Conservation (phyloP, 2,113 vertebrate genomes). For the Thalassarche chlororhynchos region DNA sequence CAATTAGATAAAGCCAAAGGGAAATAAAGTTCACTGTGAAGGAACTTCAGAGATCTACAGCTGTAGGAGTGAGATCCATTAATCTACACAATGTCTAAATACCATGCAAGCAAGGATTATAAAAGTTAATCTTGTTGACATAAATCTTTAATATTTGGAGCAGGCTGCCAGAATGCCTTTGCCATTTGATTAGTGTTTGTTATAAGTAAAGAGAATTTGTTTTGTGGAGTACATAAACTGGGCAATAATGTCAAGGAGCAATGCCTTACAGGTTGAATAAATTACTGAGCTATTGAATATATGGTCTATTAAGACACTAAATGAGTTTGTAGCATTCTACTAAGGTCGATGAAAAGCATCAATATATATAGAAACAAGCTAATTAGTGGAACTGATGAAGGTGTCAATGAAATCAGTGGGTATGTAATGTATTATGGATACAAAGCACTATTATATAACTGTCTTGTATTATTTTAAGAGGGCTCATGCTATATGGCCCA, state of each 20-base stretch:
- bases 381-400: neutral
- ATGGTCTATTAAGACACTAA: conserved; percentile 6
- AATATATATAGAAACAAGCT: neutral
- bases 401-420: neutral
- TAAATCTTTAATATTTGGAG: conserved; percentile 40
- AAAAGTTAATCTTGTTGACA: conserved; percentile 26
- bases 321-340: neutral
- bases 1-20: conserved; percentile 4
- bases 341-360: neutral
- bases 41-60: neutral
- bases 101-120: neutral
- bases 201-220: neutral
- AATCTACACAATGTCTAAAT: conserved; percentile 3
- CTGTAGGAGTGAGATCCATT: neutral
- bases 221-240: neutral
- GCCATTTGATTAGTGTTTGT: conserved; percentile 11
- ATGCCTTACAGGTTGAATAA: conserved; percentile 19
- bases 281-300: conserved; percentile 21
- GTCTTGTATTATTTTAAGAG: neutral
- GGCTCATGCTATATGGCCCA: neutral
- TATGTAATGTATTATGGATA: neutral
- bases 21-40: neutral
- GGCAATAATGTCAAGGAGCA: conserved; percentile 5
- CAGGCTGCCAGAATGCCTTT: neutral
- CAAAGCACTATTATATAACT: neutral